phyloP scores from a whole-genome alignment of 1,140 invertebrate species.

The Mesaphorura yosii region DNA sequence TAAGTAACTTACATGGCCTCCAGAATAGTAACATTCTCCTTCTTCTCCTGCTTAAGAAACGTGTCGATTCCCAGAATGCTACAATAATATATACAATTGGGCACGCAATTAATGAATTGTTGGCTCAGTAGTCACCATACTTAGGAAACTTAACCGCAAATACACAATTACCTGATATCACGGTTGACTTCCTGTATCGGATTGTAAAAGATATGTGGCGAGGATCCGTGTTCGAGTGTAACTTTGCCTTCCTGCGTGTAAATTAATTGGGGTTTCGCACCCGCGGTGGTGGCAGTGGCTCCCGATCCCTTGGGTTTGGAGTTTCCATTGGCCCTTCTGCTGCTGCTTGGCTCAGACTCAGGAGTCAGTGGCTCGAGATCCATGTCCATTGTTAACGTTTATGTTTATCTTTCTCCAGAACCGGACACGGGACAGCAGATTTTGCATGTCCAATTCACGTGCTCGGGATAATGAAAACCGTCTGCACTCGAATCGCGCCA shows the following conservation, averaged over 20 bases:
- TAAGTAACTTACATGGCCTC: constrained; percentile 57
- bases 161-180: constrained; percentile 64
- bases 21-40: constrained; percentile 47
- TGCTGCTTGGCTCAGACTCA: no score
- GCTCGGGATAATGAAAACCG: no score
- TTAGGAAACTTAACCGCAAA: constrained; percentile 3
- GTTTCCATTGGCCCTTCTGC: no score
- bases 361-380: no score
- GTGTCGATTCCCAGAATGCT: constrained; percentile 38
- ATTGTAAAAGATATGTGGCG: constrained; percentile 84
- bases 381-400: no score
- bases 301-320: no score
- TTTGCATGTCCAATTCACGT: no score
- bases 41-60: constrained; percentile 21
- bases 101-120: constrained; percentile 4
- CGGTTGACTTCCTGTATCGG: constrained; percentile 95
- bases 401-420: no score
- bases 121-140: background rate
- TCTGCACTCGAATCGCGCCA: no score
- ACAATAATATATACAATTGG: constrained; percentile 27
- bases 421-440: no score
- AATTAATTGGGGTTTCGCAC: no score
- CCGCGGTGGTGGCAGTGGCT: no score
- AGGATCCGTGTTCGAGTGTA: constrained; percentile 48
- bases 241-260: constrained; percentile 79